These are phyloP conservation scores for Rhynchonycteris naso DNA, from an alignment of 2,797 vertebrate genomes.

Conservation along the genomic window DNA sequence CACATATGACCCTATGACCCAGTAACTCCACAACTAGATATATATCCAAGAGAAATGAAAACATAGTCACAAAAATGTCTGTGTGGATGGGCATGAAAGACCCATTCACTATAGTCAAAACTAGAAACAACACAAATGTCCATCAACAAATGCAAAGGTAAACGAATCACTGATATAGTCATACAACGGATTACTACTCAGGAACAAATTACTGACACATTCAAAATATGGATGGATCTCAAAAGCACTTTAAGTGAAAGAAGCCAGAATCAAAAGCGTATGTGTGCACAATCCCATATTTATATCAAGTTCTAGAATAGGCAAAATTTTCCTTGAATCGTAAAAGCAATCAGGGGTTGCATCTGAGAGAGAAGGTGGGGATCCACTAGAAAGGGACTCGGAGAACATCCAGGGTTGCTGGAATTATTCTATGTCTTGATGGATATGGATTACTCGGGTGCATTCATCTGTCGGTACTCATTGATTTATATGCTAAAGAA, in stretches of 20 bases:
- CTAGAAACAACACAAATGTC: constrained; percentile 7
- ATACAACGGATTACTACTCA: neutral
- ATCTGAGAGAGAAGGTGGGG: neutral
- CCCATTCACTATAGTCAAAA: neutral
- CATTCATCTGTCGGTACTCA: neutral
- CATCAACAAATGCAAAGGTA: neutral
- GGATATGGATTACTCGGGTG: neutral
- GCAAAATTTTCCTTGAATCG: neutral
- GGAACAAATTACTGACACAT: neutral
- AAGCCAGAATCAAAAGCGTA: neutral
- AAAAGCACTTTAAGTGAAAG: neutral
- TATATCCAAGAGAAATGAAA: constrained; percentile 30
- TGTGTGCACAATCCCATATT: neutral
- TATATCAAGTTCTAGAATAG: neutral
- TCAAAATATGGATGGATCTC: neutral
- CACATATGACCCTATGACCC: neutral
- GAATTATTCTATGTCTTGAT: neutral
- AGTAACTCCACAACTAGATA: neutral
- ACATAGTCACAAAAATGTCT: neutral
- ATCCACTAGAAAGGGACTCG: too few species aligned
- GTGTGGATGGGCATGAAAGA: neutral
- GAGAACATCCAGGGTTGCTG: neutral
- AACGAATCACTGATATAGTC: neutral
- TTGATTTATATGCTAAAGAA: neutral
- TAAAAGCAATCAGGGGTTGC: neutral